Base-by-base conservation (phyloP, 2,113 vertebrate genomes). In the Vombatus ursinus region DNA sequence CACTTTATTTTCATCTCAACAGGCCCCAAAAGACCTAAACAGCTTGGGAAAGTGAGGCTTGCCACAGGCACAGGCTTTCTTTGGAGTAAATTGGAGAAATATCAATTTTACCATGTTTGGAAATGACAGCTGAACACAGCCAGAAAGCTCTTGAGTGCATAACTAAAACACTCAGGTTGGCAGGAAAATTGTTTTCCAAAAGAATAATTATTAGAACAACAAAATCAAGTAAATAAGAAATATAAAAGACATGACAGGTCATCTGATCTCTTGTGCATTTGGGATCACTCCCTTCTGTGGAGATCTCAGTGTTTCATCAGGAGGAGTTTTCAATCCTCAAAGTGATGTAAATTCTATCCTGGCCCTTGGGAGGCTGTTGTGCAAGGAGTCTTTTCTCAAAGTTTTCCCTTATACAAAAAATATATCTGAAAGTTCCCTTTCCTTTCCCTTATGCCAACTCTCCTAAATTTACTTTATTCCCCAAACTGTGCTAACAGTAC, bases 131-230 rank as follows among this genome's bases (percentile, higher is more conserved):
- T 96, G 44, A 96, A 95, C 52, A 68, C 14, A 77, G 94, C 94
- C 94, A 95, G 91, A 93, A 91, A 96, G 25, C 23, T 94, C 95
- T 94, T 92, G 90, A 89, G 93, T 91, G 91, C 14, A 49, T 54
- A 90, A 97, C 49, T 96, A 93, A 96, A 97, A 95, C 93, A 95
- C 9, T 89, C 47, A 53, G 68, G 47, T 52, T 96, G 96, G 93
- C 96, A 98, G 51, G 28, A 50, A 96, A 94, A 77, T 94, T 93
- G 84, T 95, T 97, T 96, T 96, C 96, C 92, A 96, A 93, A 94
- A 91, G 94, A 94, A 94, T 94, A 91, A 95, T 94, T 91, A 97
- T 94, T 95, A 94, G 92, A 49, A 95, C 92, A 96, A 95, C 94
- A 97, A 90, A 96, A 94, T 93, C 92, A 84, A 52, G 89, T 96